phyloP scores from a whole-genome alignment of 2,113 vertebrate genomes.

The Hoplias malabaricus region DNA sequence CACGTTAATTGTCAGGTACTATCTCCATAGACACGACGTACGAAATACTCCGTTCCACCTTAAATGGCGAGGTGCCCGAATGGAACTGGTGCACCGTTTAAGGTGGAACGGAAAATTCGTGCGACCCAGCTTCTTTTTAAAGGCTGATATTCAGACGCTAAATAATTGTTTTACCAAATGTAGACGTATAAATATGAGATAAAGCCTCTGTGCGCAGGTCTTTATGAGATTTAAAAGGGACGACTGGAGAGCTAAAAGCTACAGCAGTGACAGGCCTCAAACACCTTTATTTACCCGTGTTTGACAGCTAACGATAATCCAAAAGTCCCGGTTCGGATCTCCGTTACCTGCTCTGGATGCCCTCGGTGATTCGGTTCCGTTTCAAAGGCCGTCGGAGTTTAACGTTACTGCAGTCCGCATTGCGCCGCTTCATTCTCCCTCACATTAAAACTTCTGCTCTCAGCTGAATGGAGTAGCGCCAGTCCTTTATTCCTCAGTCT shows the following conservation, averaged over 20 bases:
- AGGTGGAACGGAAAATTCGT: no score
- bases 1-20: no score
- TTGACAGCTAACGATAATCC: background rate
- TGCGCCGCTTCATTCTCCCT: slow-evolving; percentile 92
- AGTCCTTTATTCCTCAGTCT: no score
- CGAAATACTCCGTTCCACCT: no score
- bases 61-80: no score
- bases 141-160: no score
- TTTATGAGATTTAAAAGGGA: background rate
- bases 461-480: slow-evolving; percentile 55
- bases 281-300: background rate
- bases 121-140: no score
- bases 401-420: slow-evolving; percentile 82
- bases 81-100: no score
- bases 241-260: background rate
- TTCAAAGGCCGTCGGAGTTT: slow-evolving; percentile 85
- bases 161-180: no score
- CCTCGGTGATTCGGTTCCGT: slow-evolving; percentile 87
- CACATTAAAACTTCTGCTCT: slow-evolving; percentile 74
- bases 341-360: slow-evolving; percentile 81
- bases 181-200: no score
- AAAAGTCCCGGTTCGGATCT: background rate
- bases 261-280: background rate
- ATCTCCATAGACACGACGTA: no score
- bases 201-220: no score